Conservation (phyloP, 2,888 invertebrate genomes). For the Pyrrhosoma nymphula region DNA sequence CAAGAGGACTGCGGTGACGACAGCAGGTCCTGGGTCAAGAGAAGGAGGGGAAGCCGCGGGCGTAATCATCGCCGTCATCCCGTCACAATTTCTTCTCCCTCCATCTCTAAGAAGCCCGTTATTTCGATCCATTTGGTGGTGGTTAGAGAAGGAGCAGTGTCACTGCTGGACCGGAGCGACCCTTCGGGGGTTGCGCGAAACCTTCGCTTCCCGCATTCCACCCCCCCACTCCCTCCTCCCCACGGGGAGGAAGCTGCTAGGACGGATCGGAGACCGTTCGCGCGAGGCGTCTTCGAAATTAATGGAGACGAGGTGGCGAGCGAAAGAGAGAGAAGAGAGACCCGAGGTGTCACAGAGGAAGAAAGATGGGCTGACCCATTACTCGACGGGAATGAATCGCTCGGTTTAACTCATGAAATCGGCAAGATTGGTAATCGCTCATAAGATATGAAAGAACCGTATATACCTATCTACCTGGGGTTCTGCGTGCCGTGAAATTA, state of each 20-base stretch:
- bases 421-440: constrained; percentile 24
- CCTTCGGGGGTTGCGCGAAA: not conserved
- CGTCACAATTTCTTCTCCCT: not conserved
- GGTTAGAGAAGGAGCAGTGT: not conserved
- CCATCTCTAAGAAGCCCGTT: not conserved
- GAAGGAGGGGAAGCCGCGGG: not conserved
- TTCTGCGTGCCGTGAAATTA: not conserved
- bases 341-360: not conserved
- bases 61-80: not conserved
- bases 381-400: constrained; percentile 4
- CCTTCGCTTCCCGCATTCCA: not conserved
- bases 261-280: not conserved
- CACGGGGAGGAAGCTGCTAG: not conserved
- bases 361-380: constrained; percentile 31
- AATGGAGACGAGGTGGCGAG: not conserved
- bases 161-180: not conserved
- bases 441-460: not conserved
- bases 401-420: not conserved
- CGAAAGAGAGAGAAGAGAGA: not conserved
- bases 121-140: constrained; percentile 7
- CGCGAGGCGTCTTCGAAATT: not conserved
- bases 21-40: not conserved
- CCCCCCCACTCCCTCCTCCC: not conserved
- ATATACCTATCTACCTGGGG: not conserved
- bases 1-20: not conserved